These are phyloP conservation scores for Prenolepis imparis DNA, from an alignment of 2,888 invertebrate genomes.

Conservation along the genomic window DNA sequence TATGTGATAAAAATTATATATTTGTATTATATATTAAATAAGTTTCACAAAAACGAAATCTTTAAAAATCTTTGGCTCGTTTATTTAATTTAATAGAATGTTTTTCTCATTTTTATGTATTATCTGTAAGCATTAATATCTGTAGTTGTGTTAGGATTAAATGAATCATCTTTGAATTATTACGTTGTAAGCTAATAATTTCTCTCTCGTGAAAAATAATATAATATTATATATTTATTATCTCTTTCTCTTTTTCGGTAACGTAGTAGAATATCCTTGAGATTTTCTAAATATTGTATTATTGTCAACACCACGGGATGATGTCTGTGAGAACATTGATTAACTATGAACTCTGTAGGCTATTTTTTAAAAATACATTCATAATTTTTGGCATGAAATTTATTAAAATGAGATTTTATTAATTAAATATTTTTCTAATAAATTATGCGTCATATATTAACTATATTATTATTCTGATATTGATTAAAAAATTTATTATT, in stretches of 20 bases:
- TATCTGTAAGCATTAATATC: neutral
- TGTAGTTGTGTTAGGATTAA: neutral
- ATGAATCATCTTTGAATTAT: neutral
- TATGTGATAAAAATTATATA: neutral
- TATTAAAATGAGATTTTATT: neutral
- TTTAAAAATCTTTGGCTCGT: neutral
- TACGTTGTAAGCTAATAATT: neutral
- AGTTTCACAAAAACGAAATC: neutral
- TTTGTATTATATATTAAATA: neutral
- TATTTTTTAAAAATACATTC: neutral
- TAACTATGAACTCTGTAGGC: neutral
- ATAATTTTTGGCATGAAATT: conserved; percentile 11
- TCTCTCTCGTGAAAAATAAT: neutral
- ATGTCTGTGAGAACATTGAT: neutral
- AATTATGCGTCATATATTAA: neutral
- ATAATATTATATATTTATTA: neutral
- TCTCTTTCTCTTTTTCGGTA: neutral
- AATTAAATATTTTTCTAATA: neutral
- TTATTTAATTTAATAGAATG: neutral
- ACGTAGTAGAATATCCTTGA: neutral
- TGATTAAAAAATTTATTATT: neutral
- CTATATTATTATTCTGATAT: neutral
- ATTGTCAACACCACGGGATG: neutral
- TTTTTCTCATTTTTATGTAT: neutral
- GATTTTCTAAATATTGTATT: neutral